Evolutionary conservation across 1,140 invertebrate genomes (phyloP), one percentile per base, ranked within the genome.

Genomic region (Alviniconcha marisindica): DNA sequence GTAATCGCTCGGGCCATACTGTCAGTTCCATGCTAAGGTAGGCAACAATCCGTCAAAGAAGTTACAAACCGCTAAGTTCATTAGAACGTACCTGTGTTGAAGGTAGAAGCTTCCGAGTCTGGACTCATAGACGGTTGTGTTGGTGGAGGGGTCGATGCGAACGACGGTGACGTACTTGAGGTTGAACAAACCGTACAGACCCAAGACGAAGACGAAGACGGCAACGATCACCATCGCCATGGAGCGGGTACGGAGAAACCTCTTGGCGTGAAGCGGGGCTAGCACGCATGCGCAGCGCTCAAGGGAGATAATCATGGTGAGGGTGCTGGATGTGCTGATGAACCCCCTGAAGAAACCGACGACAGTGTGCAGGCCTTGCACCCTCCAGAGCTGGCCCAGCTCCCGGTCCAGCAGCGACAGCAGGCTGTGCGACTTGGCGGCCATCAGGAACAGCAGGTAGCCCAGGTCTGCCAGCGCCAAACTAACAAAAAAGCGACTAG

Each of bases 281-380:
- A 71, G 14, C 31, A 71, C 66, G 66, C 66, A 71, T 36, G 38
- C 38, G 66, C 66, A 71, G 31, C 66, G 66, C 36, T 71, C 66
- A 18, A 71, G 66, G 66, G 66, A 71, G 66, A 71, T 71, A 36
- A 71, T 71, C 66, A 71, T 71, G 31, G 66, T 71, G 31, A 71
- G 21, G 66, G 31, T 15, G 12, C 66, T 71, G 14, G 66, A 71
- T 4, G 31, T 71, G 66, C 36, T 71, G 18, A 36, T 36, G 12
- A 71, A 4, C 21, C 18, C 66, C 66, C 31, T 21, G 66, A 36
- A 71, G 33, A 71, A 4, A 60, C 54, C 54, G 28, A 56, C 14
- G 4, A 24, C 54, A 5, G 54, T 60, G 54, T 60, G 12, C 54
- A 60, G 21, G 21, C 54, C 28, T 14, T 5, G 5, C 5, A 14